phyloP scores from a whole-genome alignment of 2,797 vertebrate genomes.

The Chlorospingus flavigularis region DNA sequence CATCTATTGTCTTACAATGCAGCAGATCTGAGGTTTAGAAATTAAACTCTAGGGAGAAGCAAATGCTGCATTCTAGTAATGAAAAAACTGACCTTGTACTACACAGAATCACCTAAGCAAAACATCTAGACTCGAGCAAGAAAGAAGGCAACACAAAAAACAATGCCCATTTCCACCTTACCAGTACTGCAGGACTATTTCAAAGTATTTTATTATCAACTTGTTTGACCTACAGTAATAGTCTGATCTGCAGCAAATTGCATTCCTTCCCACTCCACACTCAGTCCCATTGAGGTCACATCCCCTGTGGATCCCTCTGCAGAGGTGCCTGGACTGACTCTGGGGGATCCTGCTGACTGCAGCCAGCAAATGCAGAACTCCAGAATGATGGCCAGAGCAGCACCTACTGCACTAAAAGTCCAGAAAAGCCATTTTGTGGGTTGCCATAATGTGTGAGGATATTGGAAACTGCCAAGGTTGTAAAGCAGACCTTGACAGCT shows the following conservation, averaged over 20 bases:
- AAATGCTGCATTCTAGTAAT: not conserved
- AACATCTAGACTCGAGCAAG: not conserved
- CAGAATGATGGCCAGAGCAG: not conserved
- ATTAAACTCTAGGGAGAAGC: not conserved
- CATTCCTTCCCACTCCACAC: not conserved
- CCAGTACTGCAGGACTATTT: not conserved
- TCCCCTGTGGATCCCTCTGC: not conserved
- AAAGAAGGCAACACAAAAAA: not conserved
- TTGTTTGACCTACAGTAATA: not conserved
- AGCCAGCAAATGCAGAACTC: not conserved
- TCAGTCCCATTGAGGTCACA: not conserved
- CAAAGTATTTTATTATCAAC: not conserved
- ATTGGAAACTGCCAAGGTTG: not conserved
- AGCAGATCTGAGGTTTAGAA: not conserved
- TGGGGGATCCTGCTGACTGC: not conserved
- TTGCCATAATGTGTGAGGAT: not conserved
- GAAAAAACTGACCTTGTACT: not conserved
- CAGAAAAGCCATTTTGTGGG: not conserved
- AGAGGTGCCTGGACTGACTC: fast-evolving
- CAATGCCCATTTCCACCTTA: not conserved
- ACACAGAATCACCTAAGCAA: not conserved
- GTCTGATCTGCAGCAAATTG: not conserved
- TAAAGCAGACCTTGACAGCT: not conserved
- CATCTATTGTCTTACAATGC: not conserved
- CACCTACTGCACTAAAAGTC: not conserved